These are phyloP conservation scores for Hermaeophaga mercurialis DNA, from an alignment of 2,888 invertebrate genomes.

Conservation along the genomic window DNA sequence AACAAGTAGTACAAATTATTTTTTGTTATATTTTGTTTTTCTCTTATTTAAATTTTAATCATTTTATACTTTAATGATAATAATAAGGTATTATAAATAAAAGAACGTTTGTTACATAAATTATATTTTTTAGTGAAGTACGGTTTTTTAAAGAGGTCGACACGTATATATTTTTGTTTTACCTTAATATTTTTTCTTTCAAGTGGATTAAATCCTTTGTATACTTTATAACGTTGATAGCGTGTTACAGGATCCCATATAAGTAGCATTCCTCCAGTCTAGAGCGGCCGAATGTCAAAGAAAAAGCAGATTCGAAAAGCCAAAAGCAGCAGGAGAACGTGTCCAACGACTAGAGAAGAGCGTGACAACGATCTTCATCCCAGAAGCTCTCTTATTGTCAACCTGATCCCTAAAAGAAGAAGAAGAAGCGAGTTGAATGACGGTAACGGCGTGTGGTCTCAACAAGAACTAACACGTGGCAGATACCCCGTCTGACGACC, in stretches of 20 bases:
- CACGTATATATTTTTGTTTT: too few relatives aligned
- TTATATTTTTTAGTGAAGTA: too few relatives aligned
- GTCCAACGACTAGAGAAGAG: conserved; percentile 20
- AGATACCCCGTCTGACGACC: conserved; percentile 27
- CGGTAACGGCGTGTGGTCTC: conserved; percentile 38
- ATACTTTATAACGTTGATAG: neutral
- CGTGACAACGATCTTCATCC: conserved; percentile 23
- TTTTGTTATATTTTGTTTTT: too few relatives aligned
- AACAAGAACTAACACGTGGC: conserved; percentile 41
- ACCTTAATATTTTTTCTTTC: neutral
- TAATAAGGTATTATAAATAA: too few relatives aligned
- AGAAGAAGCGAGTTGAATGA: neutral
- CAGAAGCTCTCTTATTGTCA: conserved; percentile 20
- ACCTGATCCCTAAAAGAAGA: conserved; percentile 23
- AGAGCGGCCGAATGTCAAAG: conserved; percentile 7
- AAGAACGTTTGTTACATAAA: too few relatives aligned
- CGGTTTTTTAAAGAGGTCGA: too few relatives aligned
- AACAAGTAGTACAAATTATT: too few relatives aligned
- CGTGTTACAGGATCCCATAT: conserved; percentile 4
- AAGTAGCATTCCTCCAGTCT: conserved; percentile 1
- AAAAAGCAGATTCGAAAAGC: conserved; percentile 8
- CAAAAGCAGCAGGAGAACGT: conserved; percentile 26
- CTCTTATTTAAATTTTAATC: too few relatives aligned
- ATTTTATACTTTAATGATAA: too few relatives aligned
- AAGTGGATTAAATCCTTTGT: neutral